Percentiles rank a stretch among this genome's conserved stretches.
These are phyloP conservation scores for Acanthosoma haemorrhoidale DNA, from an alignment of 2,888 invertebrate species.

Conservation along the genomic window DNA sequence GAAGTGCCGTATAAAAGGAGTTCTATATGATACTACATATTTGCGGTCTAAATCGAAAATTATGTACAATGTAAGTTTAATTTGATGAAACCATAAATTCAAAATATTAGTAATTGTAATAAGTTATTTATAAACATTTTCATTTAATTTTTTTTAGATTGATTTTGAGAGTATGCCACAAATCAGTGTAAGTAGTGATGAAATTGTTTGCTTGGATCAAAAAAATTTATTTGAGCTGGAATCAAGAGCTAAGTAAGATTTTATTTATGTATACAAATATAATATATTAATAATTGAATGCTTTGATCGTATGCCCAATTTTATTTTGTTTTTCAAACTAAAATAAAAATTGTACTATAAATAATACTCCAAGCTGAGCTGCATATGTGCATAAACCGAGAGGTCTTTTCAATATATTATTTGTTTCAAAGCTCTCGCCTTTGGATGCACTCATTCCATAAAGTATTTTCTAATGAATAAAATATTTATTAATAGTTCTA, in stretches of 20 bases:
- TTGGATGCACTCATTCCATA: background rate
- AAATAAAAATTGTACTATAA: background rate
- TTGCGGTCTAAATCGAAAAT: constrained; percentile 32
- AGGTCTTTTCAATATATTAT: too few species aligned
- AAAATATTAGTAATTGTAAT: background rate
- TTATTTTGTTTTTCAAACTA: too few species aligned
- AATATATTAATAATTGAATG: background rate
- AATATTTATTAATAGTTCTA: too few species aligned
- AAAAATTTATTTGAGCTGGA: constrained; percentile 3
- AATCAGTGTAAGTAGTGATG: constrained; percentile 31
- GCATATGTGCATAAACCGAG: background rate
- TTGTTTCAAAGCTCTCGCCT: background rate
- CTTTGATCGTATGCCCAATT: too few species aligned
- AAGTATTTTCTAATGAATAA: background rate
- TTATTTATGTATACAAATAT: background rate
- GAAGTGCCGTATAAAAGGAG: constrained; percentile 25
- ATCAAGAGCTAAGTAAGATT: background rate
- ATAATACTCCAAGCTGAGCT: background rate
- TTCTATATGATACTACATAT: constrained; percentile 32
- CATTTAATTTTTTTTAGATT: constrained; percentile 12
- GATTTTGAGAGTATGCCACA: constrained; percentile 31
- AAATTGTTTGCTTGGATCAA: constrained; percentile 32
- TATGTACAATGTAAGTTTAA: constrained; percentile 36
- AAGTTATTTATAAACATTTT: background rate
- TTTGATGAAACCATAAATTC: background rate